Base-by-base conservation (phyloP, 2,888 invertebrate species). In the Allygus modestus region DNA sequence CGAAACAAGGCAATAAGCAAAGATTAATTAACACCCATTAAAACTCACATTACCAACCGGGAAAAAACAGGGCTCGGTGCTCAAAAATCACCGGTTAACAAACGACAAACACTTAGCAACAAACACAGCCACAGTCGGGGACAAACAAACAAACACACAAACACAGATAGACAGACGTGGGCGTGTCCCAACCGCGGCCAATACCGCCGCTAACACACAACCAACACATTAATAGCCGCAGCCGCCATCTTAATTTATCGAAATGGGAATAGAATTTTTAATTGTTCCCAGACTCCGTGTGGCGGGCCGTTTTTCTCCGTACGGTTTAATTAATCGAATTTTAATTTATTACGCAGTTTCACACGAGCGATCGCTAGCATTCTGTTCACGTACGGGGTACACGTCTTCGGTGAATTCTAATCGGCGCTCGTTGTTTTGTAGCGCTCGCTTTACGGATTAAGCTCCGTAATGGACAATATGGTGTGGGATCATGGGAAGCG, bases 211-310 rank as follows among this genome's bases (percentile, higher is more conserved):
- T 77, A 46, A 46, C 33, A 79, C 77, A 51, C 28, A 17, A 31
- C 79, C 43, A n/a, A 43, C 77, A 9, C 26, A 26, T 26, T 77
- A 77, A 51, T 77, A 79, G 28, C 33, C 28, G 20, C 28, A n/a
- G 58, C 79, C 51, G 79, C 79, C 79, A 79, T 79, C 79, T 79
- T 79, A 79, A 79, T 79, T 79, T 79, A 79, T 79, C 79, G 79
- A 79, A 79, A 79, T 79, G 79, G 79, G 79, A 79, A 79, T 79
- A 79, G 79, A 79, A 79, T 79, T 79, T 79, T 79, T 58, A 79
- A 79, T 79, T 79, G 79, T 79, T 79, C 79, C 79, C 79, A 79
- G 51, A 77, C 58, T 17, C 54, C 28, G 79, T 33, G 41, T 73
- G 73, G 73, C 31, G 51, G 51, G 61, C 31, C 75, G 75, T 77